Base-by-base conservation (phyloP, 2,113 vertebrate genomes). In the Cinclus mexicanus region DNA sequence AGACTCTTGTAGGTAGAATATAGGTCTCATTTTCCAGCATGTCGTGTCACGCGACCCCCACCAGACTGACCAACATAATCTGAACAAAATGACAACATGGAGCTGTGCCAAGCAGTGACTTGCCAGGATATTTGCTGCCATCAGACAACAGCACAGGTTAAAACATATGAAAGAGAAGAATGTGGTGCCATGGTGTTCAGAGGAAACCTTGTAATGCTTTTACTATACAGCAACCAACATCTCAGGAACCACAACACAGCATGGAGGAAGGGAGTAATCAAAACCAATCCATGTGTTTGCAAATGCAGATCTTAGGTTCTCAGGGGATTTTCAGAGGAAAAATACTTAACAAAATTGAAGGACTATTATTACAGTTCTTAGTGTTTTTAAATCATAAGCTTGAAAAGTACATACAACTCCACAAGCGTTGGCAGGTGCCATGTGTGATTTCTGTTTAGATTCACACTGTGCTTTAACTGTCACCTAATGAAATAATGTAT, bases 361-460 rank as follows among this genome's bases (percentile, higher is more conserved):
- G 29, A 74, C 41, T 76, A 14, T 85, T 91, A 72, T 86, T 84
- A 28, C 14, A 64, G 23, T 63, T 50, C 41, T 57, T 53, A 64
- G 47, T 46, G 59, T 60, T 88, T 86, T 91, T 37, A 76, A 85
- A 83, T 76, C 61, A 83, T 69, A 39, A 83, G 13, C 42, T 79
- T 91, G 70, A 60, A 85, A 84, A 86, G 44, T 41, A 1, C 76
- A 57, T 35, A 25, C 60, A 78, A 15, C 39, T 94, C 64, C 70
- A 92, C 9, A 55, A 84, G 16, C 69, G 42, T 22, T 75, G 86
- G 52, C 88, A 93, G 79, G 79, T 83, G 88, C 55, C 78, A 57
- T 64, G 61, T 91, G 90, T 92, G 83, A 83, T 92, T 93, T 92
- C 69, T 93, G 79, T 90, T 95, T 95, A 88, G 76, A 81, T 90